These are phyloP conservation scores for Myotis pilosus DNA, from an alignment of 2,797 vertebrate species.

Conservation along the genomic window DNA sequence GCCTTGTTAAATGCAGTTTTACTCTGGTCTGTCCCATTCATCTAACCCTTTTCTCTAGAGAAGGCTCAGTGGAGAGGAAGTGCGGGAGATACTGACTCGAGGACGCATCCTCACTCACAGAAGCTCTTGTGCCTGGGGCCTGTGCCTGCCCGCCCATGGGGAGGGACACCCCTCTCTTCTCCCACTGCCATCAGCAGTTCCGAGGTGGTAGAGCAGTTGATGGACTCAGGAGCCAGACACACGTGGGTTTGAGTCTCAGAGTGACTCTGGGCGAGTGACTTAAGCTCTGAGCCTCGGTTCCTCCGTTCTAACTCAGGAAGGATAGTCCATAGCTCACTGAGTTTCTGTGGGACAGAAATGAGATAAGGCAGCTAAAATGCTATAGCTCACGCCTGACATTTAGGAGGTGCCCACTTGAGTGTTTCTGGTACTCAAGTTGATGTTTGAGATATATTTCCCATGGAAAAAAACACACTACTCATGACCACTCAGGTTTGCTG, in stretches of 20 bases:
- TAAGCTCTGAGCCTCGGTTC: background rate
- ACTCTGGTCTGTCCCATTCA: background rate
- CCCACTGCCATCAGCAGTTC: background rate
- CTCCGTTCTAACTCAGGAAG: background rate
- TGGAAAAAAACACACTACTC: background rate
- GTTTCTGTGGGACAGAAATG: background rate
- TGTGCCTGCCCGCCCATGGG: background rate
- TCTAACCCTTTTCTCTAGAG: background rate
- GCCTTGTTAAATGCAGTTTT: background rate
- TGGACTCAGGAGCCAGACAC: background rate
- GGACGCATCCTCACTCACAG: background rate
- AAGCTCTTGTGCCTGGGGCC: background rate
- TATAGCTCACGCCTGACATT: background rate
- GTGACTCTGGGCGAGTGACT: background rate
- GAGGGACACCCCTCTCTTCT: no score
- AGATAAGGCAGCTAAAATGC: background rate
- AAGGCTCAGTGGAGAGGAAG: background rate
- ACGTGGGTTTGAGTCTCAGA: background rate
- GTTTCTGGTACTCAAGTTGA: background rate
- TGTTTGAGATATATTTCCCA: background rate
- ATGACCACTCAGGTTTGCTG: background rate
- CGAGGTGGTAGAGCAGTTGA: accelerated
- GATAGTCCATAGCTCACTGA: background rate
- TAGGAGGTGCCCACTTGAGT: background rate
- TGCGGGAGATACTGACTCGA: background rate